Conservation (phyloP, 2,113 vertebrate genomes). For the Ictidomys tridecemlineatus region DNA sequence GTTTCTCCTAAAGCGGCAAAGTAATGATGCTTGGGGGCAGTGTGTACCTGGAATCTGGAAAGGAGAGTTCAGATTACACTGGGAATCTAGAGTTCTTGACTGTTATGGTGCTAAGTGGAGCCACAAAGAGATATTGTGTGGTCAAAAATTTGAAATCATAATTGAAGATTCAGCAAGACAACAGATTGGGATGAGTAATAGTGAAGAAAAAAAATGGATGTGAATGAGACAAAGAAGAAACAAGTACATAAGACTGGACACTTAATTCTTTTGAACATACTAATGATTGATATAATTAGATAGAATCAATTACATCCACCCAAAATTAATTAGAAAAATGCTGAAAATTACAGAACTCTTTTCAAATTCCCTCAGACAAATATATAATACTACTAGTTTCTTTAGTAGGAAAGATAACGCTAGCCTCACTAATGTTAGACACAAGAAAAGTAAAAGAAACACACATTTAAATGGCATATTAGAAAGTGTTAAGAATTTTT, state of each 20-base stretch:
- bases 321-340: neutral
- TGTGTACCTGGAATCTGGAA: neutral
- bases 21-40: too few species aligned
- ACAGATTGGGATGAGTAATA: neutral
- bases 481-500: too few species aligned
- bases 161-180: neutral
- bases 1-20: too few species aligned
- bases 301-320: neutral
- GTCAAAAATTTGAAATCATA: neutral
- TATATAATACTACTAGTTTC: too few species aligned
- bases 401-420: too few species aligned
- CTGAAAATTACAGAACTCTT: neutral
- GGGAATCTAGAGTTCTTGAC: too few species aligned
- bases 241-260: neutral
- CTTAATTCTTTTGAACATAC: neutral
- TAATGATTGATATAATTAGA: neutral
- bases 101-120: too few species aligned
- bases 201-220: neutral
- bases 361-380: neutral
- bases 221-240: neutral
- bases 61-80: neutral
- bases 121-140: neutral
- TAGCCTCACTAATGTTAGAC: too few species aligned
- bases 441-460: too few species aligned
- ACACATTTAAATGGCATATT: too few species aligned